Percentiles rank a stretch among this genome's conserved stretches.
Conservation (phyloP, 2,888 invertebrate genomes). For the Vanessa cardui region DNA sequence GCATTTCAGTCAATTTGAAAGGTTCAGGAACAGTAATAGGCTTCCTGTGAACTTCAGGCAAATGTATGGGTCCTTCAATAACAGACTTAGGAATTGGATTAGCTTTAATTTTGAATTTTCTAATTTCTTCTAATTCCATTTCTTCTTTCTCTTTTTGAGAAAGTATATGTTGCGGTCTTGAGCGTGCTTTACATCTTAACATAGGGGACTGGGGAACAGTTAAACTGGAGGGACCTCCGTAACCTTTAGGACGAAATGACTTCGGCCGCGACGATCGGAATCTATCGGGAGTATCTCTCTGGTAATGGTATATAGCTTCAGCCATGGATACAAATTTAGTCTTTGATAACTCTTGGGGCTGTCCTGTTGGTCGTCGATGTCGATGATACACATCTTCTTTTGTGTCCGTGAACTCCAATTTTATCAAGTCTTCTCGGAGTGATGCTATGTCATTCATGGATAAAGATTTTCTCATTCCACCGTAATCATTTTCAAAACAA, state of each 20-base stretch:
- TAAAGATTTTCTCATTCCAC: constrained; percentile 65
- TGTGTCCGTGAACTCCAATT: constrained; percentile 48
- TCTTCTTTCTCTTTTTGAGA: constrained; percentile 85
- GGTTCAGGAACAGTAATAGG: constrained; percentile 84
- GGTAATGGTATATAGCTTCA: constrained; percentile 81
- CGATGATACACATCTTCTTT: constrained; percentile 52
- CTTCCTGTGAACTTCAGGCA: constrained; percentile 80
- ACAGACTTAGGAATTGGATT: constrained; percentile 85
- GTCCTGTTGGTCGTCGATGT: constrained; percentile 52
- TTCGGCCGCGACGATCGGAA: constrained; percentile 69
- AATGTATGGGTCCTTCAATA: constrained; percentile 74
- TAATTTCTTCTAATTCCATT: constrained; percentile 84
- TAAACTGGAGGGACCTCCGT: constrained; percentile 51
- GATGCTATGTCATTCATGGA: constrained; percentile 69
- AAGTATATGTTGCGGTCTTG: constrained; percentile 77
- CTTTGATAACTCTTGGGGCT: constrained; percentile 57
- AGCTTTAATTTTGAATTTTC: constrained; percentile 86
- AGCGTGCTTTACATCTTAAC: constrained; percentile 79
- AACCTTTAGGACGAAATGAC: constrained; percentile 54
- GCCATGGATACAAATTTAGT: constrained; percentile 83
- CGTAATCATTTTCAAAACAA: constrained; percentile 53
- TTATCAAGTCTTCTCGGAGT: constrained; percentile 54
- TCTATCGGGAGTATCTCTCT: constrained; percentile 83
- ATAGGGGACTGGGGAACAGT: constrained; percentile 81
- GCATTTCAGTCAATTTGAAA: constrained; percentile 84